Percentiles rank a stretch among this genome's conserved stretches.
Evolutionary conservation across 2,113 vertebrate genomes (phyloP).

Genomic region (Lamprotornis superbus): DNA sequence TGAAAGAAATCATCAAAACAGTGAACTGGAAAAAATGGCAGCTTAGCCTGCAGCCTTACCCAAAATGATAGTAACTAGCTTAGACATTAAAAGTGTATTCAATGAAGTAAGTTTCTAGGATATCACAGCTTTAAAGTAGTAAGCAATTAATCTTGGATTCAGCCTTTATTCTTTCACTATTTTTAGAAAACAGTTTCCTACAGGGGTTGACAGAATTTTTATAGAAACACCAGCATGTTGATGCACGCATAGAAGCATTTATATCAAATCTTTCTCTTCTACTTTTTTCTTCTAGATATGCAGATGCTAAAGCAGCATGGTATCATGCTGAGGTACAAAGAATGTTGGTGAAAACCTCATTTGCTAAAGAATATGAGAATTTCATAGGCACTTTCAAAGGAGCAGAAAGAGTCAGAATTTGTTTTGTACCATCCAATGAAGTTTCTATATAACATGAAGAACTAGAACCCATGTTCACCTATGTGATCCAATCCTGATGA

Average conservation of each 20-base stretch:
- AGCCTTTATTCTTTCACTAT: constrained; percentile 54
- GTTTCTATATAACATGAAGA: neutral
- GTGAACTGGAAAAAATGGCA: constrained; percentile 64
- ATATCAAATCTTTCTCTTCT: constrained; percentile 23
- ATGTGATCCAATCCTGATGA: neutral
- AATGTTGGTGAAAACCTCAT: neutral
- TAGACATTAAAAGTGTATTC: constrained; percentile 67
- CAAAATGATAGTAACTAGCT: constrained; percentile 61
- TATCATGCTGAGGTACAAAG: neutral
- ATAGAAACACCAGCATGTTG: constrained; percentile 15
- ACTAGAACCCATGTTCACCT: neutral
- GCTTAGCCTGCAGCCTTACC: constrained; percentile 62
- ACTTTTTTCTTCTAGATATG: neutral
- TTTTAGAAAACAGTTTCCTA: constrained; percentile 57
- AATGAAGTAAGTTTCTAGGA: constrained; percentile 38
- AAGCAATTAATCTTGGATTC: constrained; percentile 58
- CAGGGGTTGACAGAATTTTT: constrained; percentile 48
- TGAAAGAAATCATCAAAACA: constrained; percentile 65
- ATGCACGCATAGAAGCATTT: neutral
- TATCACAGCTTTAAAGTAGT: constrained; percentile 58
- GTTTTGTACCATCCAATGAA: accelerated
- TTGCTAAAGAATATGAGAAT: neutral
- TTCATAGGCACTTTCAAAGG: neutral
- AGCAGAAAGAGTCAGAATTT: neutral
- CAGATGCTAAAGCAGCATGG: neutral